Evolutionary conservation across 2,797 vertebrate species (phyloP), one percentile per base, ranked within the genome.

Genomic region (Acrossocheilus wenchowensis): DNA sequence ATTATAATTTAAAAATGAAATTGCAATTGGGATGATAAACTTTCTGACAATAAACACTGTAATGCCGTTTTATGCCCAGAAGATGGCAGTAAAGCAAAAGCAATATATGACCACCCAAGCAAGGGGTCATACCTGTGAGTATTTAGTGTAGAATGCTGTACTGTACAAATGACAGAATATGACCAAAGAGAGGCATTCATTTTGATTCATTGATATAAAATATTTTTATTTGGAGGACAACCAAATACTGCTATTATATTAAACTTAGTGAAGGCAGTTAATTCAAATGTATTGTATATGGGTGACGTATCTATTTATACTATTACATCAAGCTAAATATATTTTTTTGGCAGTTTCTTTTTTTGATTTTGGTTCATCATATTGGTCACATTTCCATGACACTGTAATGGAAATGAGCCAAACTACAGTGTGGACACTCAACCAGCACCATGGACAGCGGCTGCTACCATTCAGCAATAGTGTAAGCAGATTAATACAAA

Each of bases 391-490:
- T 34, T 34, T 34, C 34, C 34, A 34, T 34, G 34, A 34, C 34
- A 34, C 34, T 34, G 34, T 34, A 34, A 34, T 34, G 34, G 34
- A 34, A 34, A 34, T 34, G 3, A 34, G 34, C 34, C 2, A 34
- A 34, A 34, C 34, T 34, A 34, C 34, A 30, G 19, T 10, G 68
- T 10, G 19, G 17, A 21, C 7, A 17, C 48, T 75, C 7, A 2
- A 19, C 2, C 74, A 77, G 74, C 30, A 77, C 48, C 48, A 54
- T 17, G 48, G 74, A 77, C 74, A 77, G 74, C 48, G 30, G 23
- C 30, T 0, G 19, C 0, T 6, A 23, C 2, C 10, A 34, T 21
- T 21, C 5, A 34, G 17, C 5, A 26, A 6, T 19, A 21, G 48
- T 34, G 26, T 19, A 62, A 62, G n/a, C 60, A 14, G n/a, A 62